A percentile compares a stretch with the other conserved stretches of the same genome.
Evolutionary conservation across 2,888 invertebrate species (phyloP).

Genomic region (Erebia aethiops): DNA sequence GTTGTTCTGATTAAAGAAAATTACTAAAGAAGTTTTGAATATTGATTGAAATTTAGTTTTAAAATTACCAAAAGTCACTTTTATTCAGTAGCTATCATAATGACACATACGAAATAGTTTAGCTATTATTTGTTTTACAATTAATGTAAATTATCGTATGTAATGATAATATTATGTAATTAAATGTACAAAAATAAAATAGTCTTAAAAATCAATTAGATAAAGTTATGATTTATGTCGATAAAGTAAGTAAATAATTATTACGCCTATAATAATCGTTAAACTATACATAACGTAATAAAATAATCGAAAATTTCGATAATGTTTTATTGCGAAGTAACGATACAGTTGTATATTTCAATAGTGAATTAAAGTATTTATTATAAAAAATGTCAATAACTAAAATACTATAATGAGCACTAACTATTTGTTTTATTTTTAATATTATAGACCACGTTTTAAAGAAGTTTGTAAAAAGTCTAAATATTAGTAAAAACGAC

Average conservation of each 20-base stretch:
- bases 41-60: too few relatives aligned
- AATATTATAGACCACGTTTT: not conserved
- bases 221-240: slow-evolving; percentile 6
- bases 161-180: slow-evolving; percentile 1
- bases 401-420: slow-evolving; percentile 10
- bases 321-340: slow-evolving; percentile 12
- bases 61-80: too few relatives aligned
- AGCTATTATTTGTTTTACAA: not conserved
- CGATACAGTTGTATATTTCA: slow-evolving; percentile 15
- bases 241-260: slow-evolving; percentile 6
- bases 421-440: not conserved
- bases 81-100: too few relatives aligned
- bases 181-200: slow-evolving; percentile 16
- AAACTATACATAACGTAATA: slow-evolving; percentile 17
- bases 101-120: too few relatives aligned
- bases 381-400: slow-evolving; percentile 4
- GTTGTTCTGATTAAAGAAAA: too few relatives aligned
- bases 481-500: not conserved
- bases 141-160: slow-evolving; percentile 3
- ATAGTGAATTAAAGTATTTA: slow-evolving; percentile 11
- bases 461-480: not conserved
- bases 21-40: too few relatives aligned
- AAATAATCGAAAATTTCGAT: slow-evolving; percentile 13
- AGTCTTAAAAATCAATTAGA: not conserved
- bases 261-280: not conserved